Evolutionary conservation across 2,888 invertebrate genomes (phyloP).

Genomic region (Zaprionus lineosus): DNA sequence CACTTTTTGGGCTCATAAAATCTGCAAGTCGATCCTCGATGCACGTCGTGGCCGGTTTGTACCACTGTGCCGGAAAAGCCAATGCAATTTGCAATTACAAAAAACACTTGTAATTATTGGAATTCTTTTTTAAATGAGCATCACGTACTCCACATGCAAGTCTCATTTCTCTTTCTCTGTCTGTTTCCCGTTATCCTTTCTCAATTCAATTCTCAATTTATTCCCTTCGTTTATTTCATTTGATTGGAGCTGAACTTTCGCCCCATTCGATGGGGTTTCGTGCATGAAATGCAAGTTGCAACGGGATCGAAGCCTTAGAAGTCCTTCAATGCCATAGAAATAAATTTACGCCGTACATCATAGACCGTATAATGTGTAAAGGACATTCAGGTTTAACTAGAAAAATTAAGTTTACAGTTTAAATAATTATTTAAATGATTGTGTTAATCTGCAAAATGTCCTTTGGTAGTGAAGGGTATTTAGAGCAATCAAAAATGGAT

Average conservation of each 20-base stretch:
- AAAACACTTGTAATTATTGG: constrained; percentile 34
- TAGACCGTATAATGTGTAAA: too few species aligned
- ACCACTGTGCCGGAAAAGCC: too few species aligned
- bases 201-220: background rate
- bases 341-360: too few species aligned
- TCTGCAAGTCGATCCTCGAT: background rate
- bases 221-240: too few species aligned
- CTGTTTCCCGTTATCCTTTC: constrained; percentile 13
- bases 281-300: constrained; percentile 47
- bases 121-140: constrained; percentile 54
- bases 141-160: constrained; percentile 35
- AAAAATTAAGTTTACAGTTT: too few species aligned
- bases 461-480: too few species aligned
- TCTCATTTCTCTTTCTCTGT: constrained; percentile 13
- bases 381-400: too few species aligned
- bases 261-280: constrained; percentile 55
- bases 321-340: too few species aligned
- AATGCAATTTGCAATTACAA: constrained; percentile 45
- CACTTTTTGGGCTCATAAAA: constrained; percentile 23
- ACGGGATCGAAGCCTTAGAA: too few species aligned
- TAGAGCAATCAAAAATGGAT: too few species aligned
- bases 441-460: background rate
- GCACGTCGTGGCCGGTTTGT: background rate
- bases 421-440: background rate
- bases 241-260: too few species aligned